Evolutionary conservation across 1,140 invertebrate species (phyloP).

Genomic region (Trichomalopsis sarcophagae): DNA sequence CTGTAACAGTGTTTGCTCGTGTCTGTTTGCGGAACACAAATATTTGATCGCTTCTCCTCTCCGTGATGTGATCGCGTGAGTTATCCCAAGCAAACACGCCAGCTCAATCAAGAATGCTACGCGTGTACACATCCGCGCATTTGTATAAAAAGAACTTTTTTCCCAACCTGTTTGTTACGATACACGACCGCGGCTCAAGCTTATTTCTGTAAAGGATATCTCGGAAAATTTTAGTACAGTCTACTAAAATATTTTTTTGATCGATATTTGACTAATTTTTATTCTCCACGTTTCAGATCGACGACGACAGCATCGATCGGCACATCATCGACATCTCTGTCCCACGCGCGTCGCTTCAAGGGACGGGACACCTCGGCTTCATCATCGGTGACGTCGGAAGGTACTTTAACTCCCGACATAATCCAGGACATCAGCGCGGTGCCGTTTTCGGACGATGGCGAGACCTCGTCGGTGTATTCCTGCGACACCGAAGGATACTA

Average conservation of each 20-base stretch:
- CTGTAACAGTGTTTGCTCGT: not conserved
- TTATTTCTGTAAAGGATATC: no score
- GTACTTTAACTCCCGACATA: conserved; percentile 88
- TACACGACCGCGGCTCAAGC: no score
- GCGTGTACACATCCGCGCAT: not conserved
- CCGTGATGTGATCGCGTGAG: not conserved
- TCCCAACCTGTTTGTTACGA: not conserved
- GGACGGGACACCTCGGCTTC: conserved; percentile 83
- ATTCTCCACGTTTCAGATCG: conserved; percentile 60
- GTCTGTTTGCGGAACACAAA: not conserved
- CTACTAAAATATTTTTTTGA: not conserved
- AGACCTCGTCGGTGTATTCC: conserved; percentile 94
- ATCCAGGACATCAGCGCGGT: conserved; percentile 80
- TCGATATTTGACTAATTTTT: not conserved
- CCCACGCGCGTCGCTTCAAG: conserved; percentile 66
- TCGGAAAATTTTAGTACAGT: not conserved
- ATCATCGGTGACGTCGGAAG: conserved; percentile 88
- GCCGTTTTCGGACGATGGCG: conserved; percentile 86
- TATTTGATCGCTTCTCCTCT: not conserved
- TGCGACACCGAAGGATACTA: conserved; percentile 98
- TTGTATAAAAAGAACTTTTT: not conserved
- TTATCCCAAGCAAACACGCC: conserved; percentile 26
- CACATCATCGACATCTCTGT: conserved; percentile 69
- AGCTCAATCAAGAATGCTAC: no score
- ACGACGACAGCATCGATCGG: conserved; percentile 70